Evolutionary conservation across 2,797 vertebrate genomes (phyloP).

Genomic region (Benthosema pterotum): DNA sequence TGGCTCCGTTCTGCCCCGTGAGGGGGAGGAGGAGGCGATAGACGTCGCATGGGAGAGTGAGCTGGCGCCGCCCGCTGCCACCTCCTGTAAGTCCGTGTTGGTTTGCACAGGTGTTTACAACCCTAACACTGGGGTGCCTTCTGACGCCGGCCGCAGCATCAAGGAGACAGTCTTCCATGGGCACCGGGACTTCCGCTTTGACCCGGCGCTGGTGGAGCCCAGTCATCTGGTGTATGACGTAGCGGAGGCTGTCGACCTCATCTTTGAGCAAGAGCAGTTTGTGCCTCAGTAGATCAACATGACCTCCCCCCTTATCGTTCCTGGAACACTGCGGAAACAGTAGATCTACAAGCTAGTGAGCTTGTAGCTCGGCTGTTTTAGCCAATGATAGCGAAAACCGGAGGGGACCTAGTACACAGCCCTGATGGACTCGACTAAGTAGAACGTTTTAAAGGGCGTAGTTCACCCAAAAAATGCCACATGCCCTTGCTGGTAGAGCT

Average conservation of each 20-base stretch:
- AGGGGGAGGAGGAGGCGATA: conserved; percentile 64
- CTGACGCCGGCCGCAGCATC: conserved; percentile 67
- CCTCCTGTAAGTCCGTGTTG: conserved; percentile 86
- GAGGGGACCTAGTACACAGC: too few species aligned
- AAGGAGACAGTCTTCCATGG: conserved; percentile 87
- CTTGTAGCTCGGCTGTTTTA: too few species aligned
- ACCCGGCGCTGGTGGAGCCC: conserved; percentile 84
- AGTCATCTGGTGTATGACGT: conserved; percentile 85
- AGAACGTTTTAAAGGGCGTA: too few species aligned
- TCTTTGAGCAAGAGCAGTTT: conserved; percentile 89
- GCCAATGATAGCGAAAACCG: too few species aligned
- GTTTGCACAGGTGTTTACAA: conserved; percentile 92
- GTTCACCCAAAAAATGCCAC: too few species aligned
- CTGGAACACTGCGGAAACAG: too few species aligned
- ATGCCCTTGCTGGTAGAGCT: conserved; percentile 2
- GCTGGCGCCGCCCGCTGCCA: conserved; percentile 80
- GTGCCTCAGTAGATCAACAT: conserved; percentile 60
- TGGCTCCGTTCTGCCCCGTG: conserved; percentile 59
- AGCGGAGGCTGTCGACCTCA: conserved; percentile 86
- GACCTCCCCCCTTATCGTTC: too few species aligned
- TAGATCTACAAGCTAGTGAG: too few species aligned
- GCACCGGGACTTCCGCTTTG: conserved; percentile 90
- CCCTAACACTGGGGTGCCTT: conserved; percentile 75
- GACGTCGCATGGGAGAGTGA: conserved; percentile 79
- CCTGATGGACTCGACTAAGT: too few species aligned